Evolutionary conservation across 2,888 invertebrate species (phyloP).

Genomic region (Rugalucina vietnamica): DNA sequence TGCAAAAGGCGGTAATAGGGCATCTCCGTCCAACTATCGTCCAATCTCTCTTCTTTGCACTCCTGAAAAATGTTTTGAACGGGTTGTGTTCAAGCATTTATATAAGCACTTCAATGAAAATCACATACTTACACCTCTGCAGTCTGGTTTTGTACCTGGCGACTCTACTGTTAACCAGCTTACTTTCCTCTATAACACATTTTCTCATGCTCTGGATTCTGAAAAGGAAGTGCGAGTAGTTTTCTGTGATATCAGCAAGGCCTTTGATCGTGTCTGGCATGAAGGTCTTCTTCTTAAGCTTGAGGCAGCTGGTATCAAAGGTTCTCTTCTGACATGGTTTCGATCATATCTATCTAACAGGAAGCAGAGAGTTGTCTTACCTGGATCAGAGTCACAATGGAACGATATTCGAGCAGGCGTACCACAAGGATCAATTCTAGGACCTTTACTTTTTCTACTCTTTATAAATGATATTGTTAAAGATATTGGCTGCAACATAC

Average conservation of each 20-base stretch:
- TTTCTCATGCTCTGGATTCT: constrained; percentile 27
- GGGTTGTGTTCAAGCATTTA: constrained; percentile 16
- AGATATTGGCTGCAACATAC: no score
- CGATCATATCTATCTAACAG: not conserved
- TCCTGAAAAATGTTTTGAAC: constrained; percentile 14
- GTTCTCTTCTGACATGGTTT: not conserved
- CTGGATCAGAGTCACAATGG: not conserved
- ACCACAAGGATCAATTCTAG: constrained; percentile 27
- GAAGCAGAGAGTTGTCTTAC: constrained; percentile 8
- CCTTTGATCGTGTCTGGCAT: constrained; percentile 48
- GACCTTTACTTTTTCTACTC: constrained; percentile 12
- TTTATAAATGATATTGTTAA: constrained; percentile 29
- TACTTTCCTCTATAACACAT: constrained; percentile 13
- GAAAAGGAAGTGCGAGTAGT: constrained; percentile 40
- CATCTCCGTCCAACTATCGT: constrained; percentile 16
- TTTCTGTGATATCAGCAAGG: constrained; percentile 46
- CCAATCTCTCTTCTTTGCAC: constrained; percentile 20
- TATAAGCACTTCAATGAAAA: constrained; percentile 2
- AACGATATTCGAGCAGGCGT: constrained; percentile 5
- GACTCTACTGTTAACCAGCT: constrained; percentile 47
- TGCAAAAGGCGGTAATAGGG: constrained; percentile 15
- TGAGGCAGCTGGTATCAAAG: not conserved
- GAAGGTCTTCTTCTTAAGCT: constrained; percentile 30
- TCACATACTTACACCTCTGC: constrained; percentile 6
- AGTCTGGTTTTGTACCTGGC: constrained; percentile 37